Base-by-base conservation (phyloP, 2,113 vertebrate genomes). In the Hippocampus zosterae region DNA sequence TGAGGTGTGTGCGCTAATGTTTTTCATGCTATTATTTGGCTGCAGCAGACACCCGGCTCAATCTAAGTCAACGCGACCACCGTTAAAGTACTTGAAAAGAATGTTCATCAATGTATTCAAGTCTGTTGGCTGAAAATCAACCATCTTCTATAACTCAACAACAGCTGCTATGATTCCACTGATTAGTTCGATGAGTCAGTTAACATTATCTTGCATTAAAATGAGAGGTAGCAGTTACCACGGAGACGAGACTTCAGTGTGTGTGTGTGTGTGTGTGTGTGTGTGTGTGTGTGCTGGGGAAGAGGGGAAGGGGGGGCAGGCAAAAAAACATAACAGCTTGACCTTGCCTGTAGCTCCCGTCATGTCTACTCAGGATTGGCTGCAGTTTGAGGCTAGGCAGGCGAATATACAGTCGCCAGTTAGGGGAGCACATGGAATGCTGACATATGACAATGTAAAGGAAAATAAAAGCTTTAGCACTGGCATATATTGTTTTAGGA, bases 1-100 rank as follows among this genome's bases (percentile, higher is more conserved):
- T 84, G 62, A 77, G 72, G 63, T 75, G 48, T 57, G 64, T 80
- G 67, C 71, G 33, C 33, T 37, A 37, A 37, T 37, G 33, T 67
- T 72, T 63, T 79, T 53, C 0, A 21, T 42, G 59, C 52, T 29
- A 3, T 48, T 74, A 73, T 73, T 70, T 77, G 52, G 62, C 70
- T 71, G 71, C 69, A 63, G 69, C 68, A 65, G 70, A 78, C 66
- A 69, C 29, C 73, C 40, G 6, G 3, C 40, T 69, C 42, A 57
- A 53, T 59, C 25, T 44, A 62, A 65, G 27, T 37, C 37, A 68
- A 53, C 48, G 66, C 9, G 50, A 21, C 33, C 59, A 25, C 61
- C 25, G 33, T 40, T 40, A 46, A 29, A 56, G 69, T 19, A 6
- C 25, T 48, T 48, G 3, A 52, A 52, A 52, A 57, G 60, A 11